Base-by-base conservation (phyloP, 2,113 vertebrate species). In the Antechinus stuartii region DNA sequence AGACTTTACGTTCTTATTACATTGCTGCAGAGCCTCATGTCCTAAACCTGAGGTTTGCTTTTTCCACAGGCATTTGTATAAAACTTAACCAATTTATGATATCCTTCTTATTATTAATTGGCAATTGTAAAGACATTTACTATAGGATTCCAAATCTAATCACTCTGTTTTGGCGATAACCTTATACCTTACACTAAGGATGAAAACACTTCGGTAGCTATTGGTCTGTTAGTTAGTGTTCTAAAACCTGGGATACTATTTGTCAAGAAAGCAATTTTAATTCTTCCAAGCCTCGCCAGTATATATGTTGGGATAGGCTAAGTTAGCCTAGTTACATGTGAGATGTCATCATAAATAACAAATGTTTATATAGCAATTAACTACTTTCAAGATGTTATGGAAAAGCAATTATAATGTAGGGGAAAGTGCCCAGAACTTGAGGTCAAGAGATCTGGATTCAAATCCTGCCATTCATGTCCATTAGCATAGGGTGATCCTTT, bases 231-330 rank as follows among this genome's bases (percentile, higher is more conserved):
- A 84, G 68, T 19, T 19, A 42, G 35, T 42, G 42, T 42, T 7
- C 42, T 14, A 84, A 42, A 19, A 84, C n/a, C n/a, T 84, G 2
- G 1, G 68, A 16, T 84, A 42, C 68, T 76, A 19, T 84, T 42
- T 84, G 19, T 84, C n/a, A 42, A 23, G n/a, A 23, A 84, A 61
- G 42, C 4, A 46, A 91, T 30, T 54, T 84, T n/a, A 2, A 84
- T 2, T 91, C 68, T 94, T 52, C 89, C 35, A 95, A 95, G 3
- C 91, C 14, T 89, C 25, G 95, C 76, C 50, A 95, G 50, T 90
- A 93, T 53, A 19, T 89, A 91, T 8, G 1, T 47, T 91, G 92
- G 1, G 35, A 24, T 55, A 49, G 0, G n/a, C 92, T 49, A 92
- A 97, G 90, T 92, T 91, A 96, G 19, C 25, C 35, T 93, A 35